Percentiles rank a stretch among this genome's conserved stretches.
Evolutionary conservation across 2,113 vertebrate species (phyloP).

Genomic region (Microcebus lehilahytsara): DNA sequence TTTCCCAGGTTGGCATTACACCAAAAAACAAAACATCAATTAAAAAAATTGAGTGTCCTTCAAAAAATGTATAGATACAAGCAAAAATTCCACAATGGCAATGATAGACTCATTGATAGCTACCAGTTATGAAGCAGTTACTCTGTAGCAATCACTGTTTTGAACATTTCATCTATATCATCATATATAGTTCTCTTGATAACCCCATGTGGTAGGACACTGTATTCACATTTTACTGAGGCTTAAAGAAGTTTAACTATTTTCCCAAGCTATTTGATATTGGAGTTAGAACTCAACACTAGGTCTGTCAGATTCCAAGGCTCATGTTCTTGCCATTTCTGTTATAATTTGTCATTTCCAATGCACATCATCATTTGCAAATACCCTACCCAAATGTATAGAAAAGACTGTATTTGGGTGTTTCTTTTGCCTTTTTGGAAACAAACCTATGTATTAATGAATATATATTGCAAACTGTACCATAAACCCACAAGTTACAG

Average conservation of each 20-base stretch:
- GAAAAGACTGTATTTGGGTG: not conserved
- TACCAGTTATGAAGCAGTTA: not conserved
- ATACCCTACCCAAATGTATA: not conserved
- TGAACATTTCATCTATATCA: not conserved
- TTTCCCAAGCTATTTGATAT: not conserved
- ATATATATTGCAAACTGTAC: not conserved
- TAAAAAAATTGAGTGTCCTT: not conserved
- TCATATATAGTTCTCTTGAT: not conserved
- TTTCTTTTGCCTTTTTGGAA: not conserved
- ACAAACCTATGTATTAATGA: not conserved
- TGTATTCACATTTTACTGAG: not conserved
- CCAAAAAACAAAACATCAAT: not conserved
- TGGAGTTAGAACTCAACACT: not conserved
- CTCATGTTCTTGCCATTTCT: not conserved
- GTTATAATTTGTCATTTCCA: not conserved
- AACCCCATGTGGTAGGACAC: not conserved
- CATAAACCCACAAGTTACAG: not conserved
- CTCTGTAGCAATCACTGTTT: not conserved
- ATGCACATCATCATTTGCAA: not conserved
- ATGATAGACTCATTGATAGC: not conserved
- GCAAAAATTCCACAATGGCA: not conserved
- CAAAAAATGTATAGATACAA: not conserved
- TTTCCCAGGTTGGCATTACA: not conserved
- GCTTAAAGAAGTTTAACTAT: not conserved
- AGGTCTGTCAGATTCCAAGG: not conserved